Percentiles rank a stretch among this genome's conserved stretches.
Evolutionary conservation across 2,113 vertebrate species (phyloP).

Genomic region (Cyprinodon brontotheroides): DNA sequence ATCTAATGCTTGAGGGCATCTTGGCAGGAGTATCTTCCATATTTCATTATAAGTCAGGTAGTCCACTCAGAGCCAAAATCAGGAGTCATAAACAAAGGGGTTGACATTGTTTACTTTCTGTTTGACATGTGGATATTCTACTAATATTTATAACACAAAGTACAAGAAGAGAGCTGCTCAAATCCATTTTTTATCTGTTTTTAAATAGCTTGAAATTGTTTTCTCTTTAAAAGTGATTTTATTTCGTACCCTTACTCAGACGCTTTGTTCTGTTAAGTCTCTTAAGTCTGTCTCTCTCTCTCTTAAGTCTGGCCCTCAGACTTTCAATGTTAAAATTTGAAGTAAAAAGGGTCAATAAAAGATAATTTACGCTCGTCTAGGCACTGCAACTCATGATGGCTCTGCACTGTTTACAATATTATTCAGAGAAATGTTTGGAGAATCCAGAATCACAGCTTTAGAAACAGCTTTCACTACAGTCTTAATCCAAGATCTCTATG

Average conservation of each 20-base stretch:
- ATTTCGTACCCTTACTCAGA: background rate
- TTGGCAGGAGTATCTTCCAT: slow-evolving; percentile 51
- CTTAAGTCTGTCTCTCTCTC: too few relatives aligned
- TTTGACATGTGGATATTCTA: slow-evolving; percentile 18
- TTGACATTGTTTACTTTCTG: slow-evolving; percentile 43
- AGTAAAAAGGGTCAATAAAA: slow-evolving; percentile 14
- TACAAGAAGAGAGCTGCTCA: background rate
- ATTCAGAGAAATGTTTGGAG: background rate
- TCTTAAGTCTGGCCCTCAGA: slow-evolving; percentile 11
- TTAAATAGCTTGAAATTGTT: background rate
- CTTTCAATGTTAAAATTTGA: slow-evolving; percentile 17
- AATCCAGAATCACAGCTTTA: background rate
- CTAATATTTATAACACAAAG: slow-evolving; percentile 31
- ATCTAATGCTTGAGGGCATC: slow-evolving; percentile 25
- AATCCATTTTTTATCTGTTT: slow-evolving; percentile 7
- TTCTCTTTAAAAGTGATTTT: background rate
- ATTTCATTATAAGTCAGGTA: slow-evolving; percentile 52
- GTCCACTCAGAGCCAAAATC: slow-evolving; percentile 12
- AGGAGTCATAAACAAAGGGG: slow-evolving; percentile 32
- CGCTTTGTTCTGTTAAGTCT: too few relatives aligned
- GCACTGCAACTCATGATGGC: background rate
- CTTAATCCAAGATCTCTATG: background rate
- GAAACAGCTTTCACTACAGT: background rate
- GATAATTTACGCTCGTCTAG: slow-evolving; percentile 27
- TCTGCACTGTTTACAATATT: background rate